phyloP scores from a whole-genome alignment of 1,140 invertebrate species.

The Caenorhabditis tropicalis region DNA sequence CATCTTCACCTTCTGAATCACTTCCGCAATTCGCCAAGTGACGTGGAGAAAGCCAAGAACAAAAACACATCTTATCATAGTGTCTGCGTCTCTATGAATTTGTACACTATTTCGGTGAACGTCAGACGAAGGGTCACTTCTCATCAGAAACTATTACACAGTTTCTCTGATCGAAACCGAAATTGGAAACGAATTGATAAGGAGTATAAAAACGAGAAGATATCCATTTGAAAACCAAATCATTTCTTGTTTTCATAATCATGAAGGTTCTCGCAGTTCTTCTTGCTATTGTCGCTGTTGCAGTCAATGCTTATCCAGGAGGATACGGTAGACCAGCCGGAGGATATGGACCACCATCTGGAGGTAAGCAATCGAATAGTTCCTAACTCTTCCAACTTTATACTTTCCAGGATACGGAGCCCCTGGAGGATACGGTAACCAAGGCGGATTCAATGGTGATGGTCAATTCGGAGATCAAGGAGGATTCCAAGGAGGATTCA shows the following conservation, averaged over 20 bases:
- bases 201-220: not conserved
- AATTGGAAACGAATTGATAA: slow-evolving; percentile 2
- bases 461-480: not conserved
- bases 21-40: slow-evolving; percentile 28
- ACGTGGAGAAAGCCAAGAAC: not conserved
- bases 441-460: not conserved
- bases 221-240: not conserved
- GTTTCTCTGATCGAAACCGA: not conserved
- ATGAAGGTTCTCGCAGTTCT: slow-evolving; percentile 35
- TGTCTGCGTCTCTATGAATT: not conserved
- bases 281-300: slow-evolving; percentile 16
- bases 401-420: not conserved
- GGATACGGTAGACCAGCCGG: slow-evolving; percentile 22
- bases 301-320: slow-evolving; percentile 19
- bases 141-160: not conserved
- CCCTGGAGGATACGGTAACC: slow-evolving; percentile 9
- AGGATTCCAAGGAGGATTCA: slow-evolving; percentile 26
- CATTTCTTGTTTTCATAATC: not conserved
- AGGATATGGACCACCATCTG: slow-evolving; percentile 35
- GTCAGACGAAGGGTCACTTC: slow-evolving; percentile 1
- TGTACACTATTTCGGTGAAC: not conserved
- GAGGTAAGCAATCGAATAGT: too few relatives aligned
- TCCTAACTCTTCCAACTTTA: not conserved
- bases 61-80: slow-evolving; percentile 13
- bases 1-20: not conserved